phyloP scores from a whole-genome alignment of 2,113 vertebrate species.

The Bothrops jararaca region DNA sequence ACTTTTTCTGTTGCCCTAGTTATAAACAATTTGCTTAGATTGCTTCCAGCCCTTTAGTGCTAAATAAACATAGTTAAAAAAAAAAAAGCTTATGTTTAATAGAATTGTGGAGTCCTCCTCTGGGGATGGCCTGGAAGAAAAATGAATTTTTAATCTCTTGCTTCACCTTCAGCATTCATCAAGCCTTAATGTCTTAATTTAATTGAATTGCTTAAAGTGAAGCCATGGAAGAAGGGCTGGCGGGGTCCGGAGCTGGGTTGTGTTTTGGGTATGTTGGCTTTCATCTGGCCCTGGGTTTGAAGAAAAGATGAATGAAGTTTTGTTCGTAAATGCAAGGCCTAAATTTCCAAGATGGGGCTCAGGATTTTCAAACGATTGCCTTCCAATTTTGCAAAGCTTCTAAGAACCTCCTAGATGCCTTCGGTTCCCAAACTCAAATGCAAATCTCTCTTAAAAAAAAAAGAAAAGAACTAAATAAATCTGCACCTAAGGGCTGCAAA shows the following conservation, averaged over 20 bases:
- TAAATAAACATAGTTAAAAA: neutral
- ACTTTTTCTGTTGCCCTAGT: neutral
- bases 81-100: neutral
- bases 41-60: neutral
- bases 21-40: neutral
- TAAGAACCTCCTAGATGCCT: neutral
- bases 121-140: neutral
- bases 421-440: neutral
- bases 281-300: neutral
- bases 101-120: neutral
- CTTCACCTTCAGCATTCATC: neutral
- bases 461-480: neutral
- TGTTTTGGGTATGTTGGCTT: too few species aligned
- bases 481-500: neutral
- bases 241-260: too few species aligned
- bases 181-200: neutral
- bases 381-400: too few species aligned
- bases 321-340: neutral
- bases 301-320: neutral
- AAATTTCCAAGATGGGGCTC: neutral
- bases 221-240: neutral
- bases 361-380: neutral
- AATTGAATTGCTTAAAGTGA: neutral
- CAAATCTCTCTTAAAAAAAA: neutral
- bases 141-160: neutral